Conservation (phyloP, 2,113 vertebrate species). For the Spea bombifrons region DNA sequence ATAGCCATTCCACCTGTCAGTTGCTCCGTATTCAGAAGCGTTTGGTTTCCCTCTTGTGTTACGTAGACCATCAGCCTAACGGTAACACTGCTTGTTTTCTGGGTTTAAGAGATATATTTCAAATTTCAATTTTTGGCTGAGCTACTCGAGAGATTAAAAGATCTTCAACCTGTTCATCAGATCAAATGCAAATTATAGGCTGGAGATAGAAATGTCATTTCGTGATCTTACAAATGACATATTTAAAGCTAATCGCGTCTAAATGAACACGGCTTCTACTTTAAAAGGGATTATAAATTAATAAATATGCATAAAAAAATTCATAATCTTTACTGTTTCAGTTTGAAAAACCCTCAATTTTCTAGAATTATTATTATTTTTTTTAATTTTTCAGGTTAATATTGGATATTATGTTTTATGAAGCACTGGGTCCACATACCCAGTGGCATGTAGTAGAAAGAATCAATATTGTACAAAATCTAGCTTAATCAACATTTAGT, state of each 20-base stretch:
- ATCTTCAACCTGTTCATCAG: background rate
- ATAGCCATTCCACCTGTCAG: slow-evolving; percentile 20
- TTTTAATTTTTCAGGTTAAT: too few relatives aligned
- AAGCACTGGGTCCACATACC: too few relatives aligned
- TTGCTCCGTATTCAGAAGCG: background rate
- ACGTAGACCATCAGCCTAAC: background rate
- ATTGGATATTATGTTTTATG: too few relatives aligned
- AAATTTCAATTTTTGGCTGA: background rate
- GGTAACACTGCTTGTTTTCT: slow-evolving; percentile 1
- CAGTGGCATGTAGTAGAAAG: too few relatives aligned
- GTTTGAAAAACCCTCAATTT: background rate
- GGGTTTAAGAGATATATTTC: background rate
- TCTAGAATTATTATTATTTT: too few relatives aligned
- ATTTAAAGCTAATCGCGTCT: background rate
- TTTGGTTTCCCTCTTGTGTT: slow-evolving; percentile 3
- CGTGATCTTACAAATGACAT: background rate
- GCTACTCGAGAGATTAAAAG: background rate
- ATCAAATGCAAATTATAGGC: background rate
- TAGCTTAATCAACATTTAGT: too few relatives aligned
- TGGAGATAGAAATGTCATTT: background rate
- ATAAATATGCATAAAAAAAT: background rate
- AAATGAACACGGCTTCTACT: background rate
- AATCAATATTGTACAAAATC: too few relatives aligned
- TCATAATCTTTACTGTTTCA: background rate
- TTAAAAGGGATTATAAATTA: slow-evolving; percentile 1